Base-by-base conservation (phyloP, 2,797 vertebrate species). In the Tinamus major region DNA sequence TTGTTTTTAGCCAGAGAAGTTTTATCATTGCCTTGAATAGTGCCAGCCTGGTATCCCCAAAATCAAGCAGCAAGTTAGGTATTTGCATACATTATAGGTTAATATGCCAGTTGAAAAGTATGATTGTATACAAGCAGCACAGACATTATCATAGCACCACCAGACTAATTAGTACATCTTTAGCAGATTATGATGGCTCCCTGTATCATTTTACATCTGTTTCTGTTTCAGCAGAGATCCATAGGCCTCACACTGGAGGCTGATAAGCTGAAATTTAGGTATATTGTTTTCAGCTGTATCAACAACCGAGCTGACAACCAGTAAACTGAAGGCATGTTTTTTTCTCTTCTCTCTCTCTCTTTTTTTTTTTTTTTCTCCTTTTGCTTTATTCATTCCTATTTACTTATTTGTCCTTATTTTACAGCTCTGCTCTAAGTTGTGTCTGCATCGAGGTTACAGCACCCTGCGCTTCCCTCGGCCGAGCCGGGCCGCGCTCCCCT, bases 371-470 rank as follows among this genome's bases (percentile, higher is more conserved):
- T 49, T 23, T 49, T 6, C 12, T 21, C 48, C 5, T 68, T 67
- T 37, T 1, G 0, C 53, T 89, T 79, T 59, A 61, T 78, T 88
- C 3, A n/a, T 71, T 87, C 20, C 69, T 97, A 92, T 92, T 93
- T 92, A 79, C 41, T 87, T 93, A 87, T 83, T 97, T 93, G 86
- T 91, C 86, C 77, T 76, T 89, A 81, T 95, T 97, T 97, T 97
- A 97, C 83, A 95, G 93, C 96, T 97, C 92, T 95, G 92, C 94
- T 97, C 96, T 96, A 96, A 97, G 97, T 97, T 96, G 95, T 97
- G 96, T 97, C 92, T 93, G 94, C 88, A 92, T 95, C 20, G 33
- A 97, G 89, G 97, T 97, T 97, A 97, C 95, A 95, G 93, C 96
- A 67, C 19, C 6, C 6, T 53, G 74, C 56, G 93, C 93, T 96